Evolutionary conservation across 2,113 vertebrate species (phyloP), one percentile per base, ranked within the genome.

Genomic region (Scophthalmus maximus): DNA sequence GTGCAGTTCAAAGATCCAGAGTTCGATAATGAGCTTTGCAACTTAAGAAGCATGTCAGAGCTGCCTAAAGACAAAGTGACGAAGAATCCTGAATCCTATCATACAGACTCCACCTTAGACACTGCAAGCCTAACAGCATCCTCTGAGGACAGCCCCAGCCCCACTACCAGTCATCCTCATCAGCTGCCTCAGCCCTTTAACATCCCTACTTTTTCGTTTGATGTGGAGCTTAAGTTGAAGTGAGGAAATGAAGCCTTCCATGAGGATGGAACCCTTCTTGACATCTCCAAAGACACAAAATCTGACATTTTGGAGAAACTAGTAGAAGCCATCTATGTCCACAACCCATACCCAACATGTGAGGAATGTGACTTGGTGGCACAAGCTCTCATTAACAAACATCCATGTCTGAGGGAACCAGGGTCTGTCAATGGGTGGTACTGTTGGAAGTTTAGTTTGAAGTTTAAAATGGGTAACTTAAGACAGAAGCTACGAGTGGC

Each of bases 181-280:
- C n/a, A n/a, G n/a, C n/a, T n/a, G n/a, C n/a, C n/a, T n/a, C n/a
- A n/a, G n/a, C n/a, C n/a, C n/a, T n/a, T n/a, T n/a, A n/a, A n/a
- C n/a, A n/a, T n/a, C n/a, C n/a, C n/a, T n/a, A n/a, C n/a, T n/a
- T n/a, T n/a, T n/a, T n/a, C n/a, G n/a, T n/a, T n/a, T n/a, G n/a
- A n/a, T n/a, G n/a, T n/a, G n/a, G n/a, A n/a, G n/a, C 22, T 36
- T 0, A 57, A 46, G 47, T 18, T 78, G 26, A 68, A 8, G 6
- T 44, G 51, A 66, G 77, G 69, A 64, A 86, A 83, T 64, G 18
- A 86, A 23, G 51, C 44, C n/a, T 78, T n/a, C 55, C 14, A 74
- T 30, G 55, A 44, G 63, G 20, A 77, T 61, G 61, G 47, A 17
- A 38, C 29, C 73, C 57, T 69, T 64, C 57, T 70, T 64, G 59